Percentiles rank a stretch among this genome's conserved stretches.
These are phyloP conservation scores for Grus americana DNA, from an alignment of 2,113 vertebrate genomes.

Conservation along the genomic window DNA sequence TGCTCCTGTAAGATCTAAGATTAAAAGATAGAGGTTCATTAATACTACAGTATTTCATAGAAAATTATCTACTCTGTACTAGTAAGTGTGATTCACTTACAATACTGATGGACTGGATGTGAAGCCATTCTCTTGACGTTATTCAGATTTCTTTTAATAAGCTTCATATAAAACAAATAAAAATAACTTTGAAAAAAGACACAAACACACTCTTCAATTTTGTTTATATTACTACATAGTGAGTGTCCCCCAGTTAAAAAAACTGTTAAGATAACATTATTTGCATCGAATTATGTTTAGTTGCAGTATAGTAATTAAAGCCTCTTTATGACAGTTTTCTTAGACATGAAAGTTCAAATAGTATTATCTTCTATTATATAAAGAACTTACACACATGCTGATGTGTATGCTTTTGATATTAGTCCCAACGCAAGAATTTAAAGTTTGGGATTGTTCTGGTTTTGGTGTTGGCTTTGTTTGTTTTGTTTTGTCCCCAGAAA, in stretches of 20 bases:
- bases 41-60: background rate
- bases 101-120: constrained; percentile 96
- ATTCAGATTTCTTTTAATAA: constrained; percentile 97
- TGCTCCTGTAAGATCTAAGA: constrained; percentile 93
- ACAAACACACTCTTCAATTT: background rate
- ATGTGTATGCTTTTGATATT: background rate
- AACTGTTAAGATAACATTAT: background rate
- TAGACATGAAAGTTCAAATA: background rate
- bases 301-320: background rate
- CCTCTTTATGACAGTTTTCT: background rate
- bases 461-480: background rate
- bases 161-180: constrained; percentile 73
- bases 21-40: background rate
- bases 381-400: background rate
- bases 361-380: background rate
- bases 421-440: background rate
- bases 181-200: background rate
- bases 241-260: background rate
- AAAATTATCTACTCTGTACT: background rate
- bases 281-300: background rate
- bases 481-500: background rate
- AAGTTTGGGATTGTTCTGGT: background rate
- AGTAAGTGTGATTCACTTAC: constrained; percentile 79
- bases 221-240: background rate
- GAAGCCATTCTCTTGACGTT: constrained; percentile 98